Base-by-base conservation (phyloP, 1,140 invertebrate genomes). In the Homarus americanus region DNA sequence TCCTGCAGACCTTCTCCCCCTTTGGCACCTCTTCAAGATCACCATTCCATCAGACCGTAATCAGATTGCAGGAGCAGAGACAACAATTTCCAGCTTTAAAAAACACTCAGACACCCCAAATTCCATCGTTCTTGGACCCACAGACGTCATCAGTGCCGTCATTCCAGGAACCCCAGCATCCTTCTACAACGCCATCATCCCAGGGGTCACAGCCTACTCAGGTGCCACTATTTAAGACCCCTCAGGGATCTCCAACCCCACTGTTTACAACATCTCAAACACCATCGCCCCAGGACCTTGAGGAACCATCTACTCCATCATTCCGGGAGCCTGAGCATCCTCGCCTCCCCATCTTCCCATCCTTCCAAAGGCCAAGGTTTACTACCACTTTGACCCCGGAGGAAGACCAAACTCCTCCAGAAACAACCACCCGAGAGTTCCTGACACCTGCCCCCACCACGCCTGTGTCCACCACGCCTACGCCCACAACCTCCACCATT, bases 401-500 rank as follows among this genome's bases (percentile, higher is more conserved):
- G 28, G 78, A 89, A 53, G 87, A 83, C n/a, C 80, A 73, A 20
- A 58, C 53, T 58, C 28, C 41, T 66, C 53, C 63, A 15, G 53
- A 41, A 53, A 9, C 20, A 9, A 88, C 53, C 7, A 72, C 41
- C 28, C 40, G 76, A 44, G 75, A 66, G 1, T 79, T 87, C 58
- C 34, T 89, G 15, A 75, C 49, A 41, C 79, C 87, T 40, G 44
- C 44, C 3, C 53, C 79, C 38, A 82, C 76, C 28, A 49, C 87
- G 9, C 34, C 7, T 12, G 40, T 36, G 38, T 28, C 69, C 40
- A 24, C 79, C 5, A 80, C 79, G 10, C 40, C 41, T 24, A 41
- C 72, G 15, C 40, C 79, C 32, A 76, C 87, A 7, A 90, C 87
- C 28, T 53, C 83, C 38, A 90, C 87, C 44, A n/a, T 83, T 41